phyloP scores from a whole-genome alignment of 1,140 invertebrate genomes.

The Brachionus asplanchnoidis region DNA sequence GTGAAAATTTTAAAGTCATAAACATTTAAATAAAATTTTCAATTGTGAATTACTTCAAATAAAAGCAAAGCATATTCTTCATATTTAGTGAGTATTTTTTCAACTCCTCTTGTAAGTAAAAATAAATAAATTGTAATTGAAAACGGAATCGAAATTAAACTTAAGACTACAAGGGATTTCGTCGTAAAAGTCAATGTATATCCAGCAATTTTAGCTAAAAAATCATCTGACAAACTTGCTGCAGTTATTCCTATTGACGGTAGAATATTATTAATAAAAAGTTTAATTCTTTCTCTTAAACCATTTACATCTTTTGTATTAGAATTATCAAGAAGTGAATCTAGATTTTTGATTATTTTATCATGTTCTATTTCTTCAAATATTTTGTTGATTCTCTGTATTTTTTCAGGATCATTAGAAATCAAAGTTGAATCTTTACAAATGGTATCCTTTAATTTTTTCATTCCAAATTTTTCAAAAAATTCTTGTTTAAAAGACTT shows the following conservation, averaged over 20 bases:
- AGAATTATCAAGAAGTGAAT: neutral
- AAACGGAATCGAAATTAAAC: neutral
- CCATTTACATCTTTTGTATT: neutral
- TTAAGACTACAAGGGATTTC: neutral
- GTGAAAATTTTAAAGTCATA: too few relatives aligned
- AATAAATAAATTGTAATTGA: neutral
- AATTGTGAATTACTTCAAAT: neutral
- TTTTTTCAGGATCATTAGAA: neutral
- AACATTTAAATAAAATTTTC: neutral
- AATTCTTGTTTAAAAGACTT: neutral
- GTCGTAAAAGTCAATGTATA: neutral
- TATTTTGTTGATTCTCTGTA: neutral
- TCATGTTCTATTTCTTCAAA: neutral
- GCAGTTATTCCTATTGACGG: neutral
- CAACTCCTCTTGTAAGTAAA: neutral
- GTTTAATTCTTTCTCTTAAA: neutral
- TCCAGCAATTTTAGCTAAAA: neutral
- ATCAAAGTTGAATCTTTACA: neutral
- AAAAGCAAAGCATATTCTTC: neutral
- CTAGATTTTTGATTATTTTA: neutral
- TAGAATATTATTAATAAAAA: neutral
- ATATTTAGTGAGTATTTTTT: neutral
- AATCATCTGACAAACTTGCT: neutral
- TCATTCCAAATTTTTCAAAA: slow-evolving; percentile 13
- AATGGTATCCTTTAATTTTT: neutral